Evolutionary conservation across 64 coral and sea anemone species (phyloP), one percentile per base, ranked within the genome.

Genomic region (Platygyra sinensis): DNA sequence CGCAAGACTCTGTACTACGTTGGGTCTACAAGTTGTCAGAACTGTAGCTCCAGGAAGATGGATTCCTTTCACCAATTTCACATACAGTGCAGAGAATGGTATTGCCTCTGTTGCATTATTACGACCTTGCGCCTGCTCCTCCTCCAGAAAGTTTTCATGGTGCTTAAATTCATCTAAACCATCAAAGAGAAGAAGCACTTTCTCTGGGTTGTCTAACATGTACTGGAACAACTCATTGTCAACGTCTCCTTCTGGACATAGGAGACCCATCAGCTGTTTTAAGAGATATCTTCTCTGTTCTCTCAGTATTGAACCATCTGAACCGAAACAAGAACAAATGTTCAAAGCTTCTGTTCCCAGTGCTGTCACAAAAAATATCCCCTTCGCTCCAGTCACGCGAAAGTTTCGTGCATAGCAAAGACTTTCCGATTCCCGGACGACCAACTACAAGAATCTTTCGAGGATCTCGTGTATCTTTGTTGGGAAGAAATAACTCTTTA

Each of bases 151-250:
- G 25, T 32, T 49, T 78, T 71, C 30, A 76, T 54, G 74, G 75
- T 89, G 10, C 9, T 89, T 78, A 11, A 76, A 88, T 61, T 87
- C 86, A 89, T 89, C 87, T 10, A 89, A 80, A 19, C 87, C 87
- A 62, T 89, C 87, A 89, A 90, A 90, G 19, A 90, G 52, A 65
- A 90, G 39, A 22, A 90, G 33, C 12, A 90, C 57, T 54, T 46
- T 72, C 12, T 87, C 69, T 20, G 85, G 32, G 31, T 87, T 72
- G 30, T 72, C 50, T 74, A 69, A 73, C 17, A 87, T 20, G 6
- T 87, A 20, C 36, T 73, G 60, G 39, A 57, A 54, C 6, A 69
- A 4, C 19, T 73, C 15, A 72, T 74, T 36, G n/a, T 51, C 27
- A 19, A 54, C 11, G 9, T 4, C 11, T n/a, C 19, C 50, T 25